Base-by-base conservation (phyloP, 2,113 vertebrate species). In the Tachycineta bicolor region DNA sequence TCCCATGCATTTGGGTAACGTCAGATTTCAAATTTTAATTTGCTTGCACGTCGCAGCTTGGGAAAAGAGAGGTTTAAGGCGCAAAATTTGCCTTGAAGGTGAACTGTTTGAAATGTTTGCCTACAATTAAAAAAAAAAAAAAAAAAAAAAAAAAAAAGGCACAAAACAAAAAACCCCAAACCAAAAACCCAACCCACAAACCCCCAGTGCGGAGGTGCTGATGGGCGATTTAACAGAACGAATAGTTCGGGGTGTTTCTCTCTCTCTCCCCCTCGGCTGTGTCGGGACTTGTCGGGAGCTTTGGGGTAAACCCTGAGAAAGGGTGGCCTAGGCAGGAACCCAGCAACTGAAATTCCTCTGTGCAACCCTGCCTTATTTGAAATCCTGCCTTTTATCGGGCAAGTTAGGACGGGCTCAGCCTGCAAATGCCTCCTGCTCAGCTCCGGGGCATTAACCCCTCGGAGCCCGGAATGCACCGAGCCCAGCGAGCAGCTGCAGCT, bases 321-420 rank as follows among this genome's bases (percentile, higher is more conserved):
- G 96, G 95, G 95, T 74, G 96, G 95, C 97, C 96, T 39, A 53
- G 96, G 97, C 97, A 97, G 94, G 68, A 81, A 95, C 97, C 80
- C 94, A 97, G 91, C 97, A 83, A 93, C 74, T 49, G 63, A 95
- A 96, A 98, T 98, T 97, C 97, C 97, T 97, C 87, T 8, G 4
- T 90, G 96, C 96, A 96, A 96, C 86, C 89, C 97, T 80, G 86
- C 60, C 89, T 96, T 74, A 19, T 96, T 96, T 97, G 93, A 95
- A 96, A 97, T 90, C 37, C 37, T 37, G 94, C 90, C 95, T 98
- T 97, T 98, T 87, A 96, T 96, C 84, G 63, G 97, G 91, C 98
- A 97, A 97, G 98, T 98, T 60, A 14, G 56, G 68, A 97, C 98
- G 65, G 59, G 97, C 85, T 77, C 34, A 44, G 15, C 41, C 76